Evolutionary conservation across 2,113 vertebrate genomes (phyloP).

Genomic region (Polypterus bichir): DNA sequence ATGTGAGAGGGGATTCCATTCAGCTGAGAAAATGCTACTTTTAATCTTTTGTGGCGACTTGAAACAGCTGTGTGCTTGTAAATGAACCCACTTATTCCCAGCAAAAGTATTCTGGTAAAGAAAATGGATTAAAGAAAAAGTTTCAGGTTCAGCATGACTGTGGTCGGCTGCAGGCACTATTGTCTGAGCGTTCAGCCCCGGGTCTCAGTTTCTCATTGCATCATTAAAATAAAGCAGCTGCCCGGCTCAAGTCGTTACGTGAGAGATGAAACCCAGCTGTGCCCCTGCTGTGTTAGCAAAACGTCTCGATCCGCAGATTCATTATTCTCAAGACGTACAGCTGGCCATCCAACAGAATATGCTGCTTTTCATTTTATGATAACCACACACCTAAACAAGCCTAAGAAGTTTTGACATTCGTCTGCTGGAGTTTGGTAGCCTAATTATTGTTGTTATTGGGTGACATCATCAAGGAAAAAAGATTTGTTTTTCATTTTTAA

Average conservation of each 20-base stretch:
- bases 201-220: background rate
- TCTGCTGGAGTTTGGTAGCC: too few species aligned
- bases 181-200: background rate
- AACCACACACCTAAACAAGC: too few species aligned
- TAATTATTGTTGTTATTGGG: too few species aligned
- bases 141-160: too few species aligned
- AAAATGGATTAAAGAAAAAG: too few species aligned
- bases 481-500: too few species aligned
- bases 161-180: too few species aligned
- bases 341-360: too few species aligned
- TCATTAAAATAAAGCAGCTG: background rate
- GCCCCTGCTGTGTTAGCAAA: background rate
- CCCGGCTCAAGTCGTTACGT: background rate
- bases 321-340: background rate
- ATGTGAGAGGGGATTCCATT: conserved; percentile 35
- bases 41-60: conserved; percentile 35
- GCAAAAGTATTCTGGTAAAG: background rate
- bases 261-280: background rate
- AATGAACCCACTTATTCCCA: conserved; percentile 13
- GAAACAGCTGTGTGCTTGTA: conserved; percentile 38
- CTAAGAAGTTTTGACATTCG: too few species aligned
- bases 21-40: conserved; percentile 38
- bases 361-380: too few species aligned
- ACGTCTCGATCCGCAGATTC: background rate
- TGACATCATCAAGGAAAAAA: too few species aligned